A percentile compares a stretch with the other conserved stretches of the same genome.
Conservation (phyloP, 2,797 vertebrate species). For the Spinibarbus caldwelli region DNA sequence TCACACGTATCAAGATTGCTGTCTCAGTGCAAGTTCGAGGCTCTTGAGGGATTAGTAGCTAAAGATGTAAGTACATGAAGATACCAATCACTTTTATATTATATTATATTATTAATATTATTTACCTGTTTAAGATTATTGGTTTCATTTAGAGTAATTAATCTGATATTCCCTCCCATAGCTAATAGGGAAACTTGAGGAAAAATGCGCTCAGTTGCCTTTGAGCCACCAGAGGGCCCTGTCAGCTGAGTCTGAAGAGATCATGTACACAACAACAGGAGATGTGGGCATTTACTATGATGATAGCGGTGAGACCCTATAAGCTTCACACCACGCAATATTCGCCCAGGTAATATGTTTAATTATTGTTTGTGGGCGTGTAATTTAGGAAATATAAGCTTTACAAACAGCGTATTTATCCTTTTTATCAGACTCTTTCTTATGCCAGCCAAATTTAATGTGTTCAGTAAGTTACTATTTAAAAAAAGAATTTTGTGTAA, state of each 20-base stretch:
- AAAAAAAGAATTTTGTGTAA: neutral
- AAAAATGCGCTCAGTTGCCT: conserved; percentile 83
- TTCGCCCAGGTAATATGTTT: neutral
- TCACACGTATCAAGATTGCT: conserved; percentile 87
- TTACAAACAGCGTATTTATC: neutral
- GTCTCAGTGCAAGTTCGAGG: conserved; percentile 87
- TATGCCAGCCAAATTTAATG: neutral
- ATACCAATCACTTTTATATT: neutral
- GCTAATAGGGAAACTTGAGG: conserved; percentile 86
- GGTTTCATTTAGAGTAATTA: neutral
- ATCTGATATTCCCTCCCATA: conserved; percentile 59
- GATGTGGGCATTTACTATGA: conserved; percentile 92
- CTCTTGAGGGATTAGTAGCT: conserved; percentile 88
- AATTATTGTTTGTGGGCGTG: neutral
- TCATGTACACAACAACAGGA: conserved; percentile 84
- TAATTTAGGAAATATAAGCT: neutral
- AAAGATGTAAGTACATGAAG: conserved; percentile 83
- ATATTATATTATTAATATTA: neutral
- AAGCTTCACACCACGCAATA: neutral
- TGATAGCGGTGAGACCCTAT: conserved; percentile 81
- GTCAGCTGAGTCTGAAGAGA: conserved; percentile 84
- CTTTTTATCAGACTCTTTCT: neutral
- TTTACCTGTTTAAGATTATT: neutral
- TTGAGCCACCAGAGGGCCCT: conserved; percentile 83
- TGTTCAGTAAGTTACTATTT: neutral